These are phyloP conservation scores for Xyrauchen texanus DNA, from an alignment of 2,113 vertebrate genomes.

Conservation along the genomic window DNA sequence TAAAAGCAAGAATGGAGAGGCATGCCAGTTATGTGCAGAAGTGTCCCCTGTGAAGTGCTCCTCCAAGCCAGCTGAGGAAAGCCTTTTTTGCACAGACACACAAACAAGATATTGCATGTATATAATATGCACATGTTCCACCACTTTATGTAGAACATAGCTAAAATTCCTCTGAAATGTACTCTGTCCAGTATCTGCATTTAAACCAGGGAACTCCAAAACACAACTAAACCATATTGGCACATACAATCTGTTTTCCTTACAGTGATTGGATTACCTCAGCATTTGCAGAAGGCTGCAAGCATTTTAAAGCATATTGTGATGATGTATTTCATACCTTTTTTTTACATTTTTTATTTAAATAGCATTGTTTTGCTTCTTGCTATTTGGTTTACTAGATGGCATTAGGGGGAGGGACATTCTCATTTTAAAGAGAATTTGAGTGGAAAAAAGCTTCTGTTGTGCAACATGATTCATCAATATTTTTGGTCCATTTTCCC, in stretches of 20 bases:
- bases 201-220: conserved; percentile 5
- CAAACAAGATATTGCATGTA: neutral
- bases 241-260: too few relatives aligned
- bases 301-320: neutral
- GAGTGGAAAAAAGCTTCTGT: too few relatives aligned
- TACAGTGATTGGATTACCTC: neutral
- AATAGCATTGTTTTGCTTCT: too few relatives aligned
- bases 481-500: too few relatives aligned
- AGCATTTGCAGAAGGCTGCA: neutral
- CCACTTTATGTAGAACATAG: conserved; percentile 50
- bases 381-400: too few relatives aligned
- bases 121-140: neutral
- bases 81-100: conserved; percentile 39
- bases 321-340: too few relatives aligned
- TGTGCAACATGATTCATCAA: too few relatives aligned
- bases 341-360: too few relatives aligned
- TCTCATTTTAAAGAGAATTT: too few relatives aligned
- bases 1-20: conserved; percentile 61
- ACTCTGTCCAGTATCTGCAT: neutral
- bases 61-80: conserved; percentile 53
- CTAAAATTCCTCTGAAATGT: conserved; percentile 55
- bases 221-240: neutral
- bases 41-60: conserved; percentile 50
- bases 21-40: conserved; percentile 65
- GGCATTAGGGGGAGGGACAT: too few relatives aligned